Evolutionary conservation across 1,140 invertebrate species (phyloP).

Genomic region (Drosophila suzukii): DNA sequence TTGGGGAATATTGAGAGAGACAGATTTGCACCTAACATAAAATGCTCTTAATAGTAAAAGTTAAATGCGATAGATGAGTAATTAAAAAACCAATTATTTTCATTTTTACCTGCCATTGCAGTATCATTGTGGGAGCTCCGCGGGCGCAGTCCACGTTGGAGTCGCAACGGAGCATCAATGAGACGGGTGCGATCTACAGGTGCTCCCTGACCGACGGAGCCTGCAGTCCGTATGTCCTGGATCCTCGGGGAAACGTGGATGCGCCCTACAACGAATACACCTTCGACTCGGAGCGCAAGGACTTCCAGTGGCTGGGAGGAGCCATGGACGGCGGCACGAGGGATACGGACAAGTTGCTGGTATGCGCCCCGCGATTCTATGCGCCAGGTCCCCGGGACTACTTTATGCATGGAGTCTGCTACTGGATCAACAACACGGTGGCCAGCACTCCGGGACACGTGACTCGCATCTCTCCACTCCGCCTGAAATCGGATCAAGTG

Average conservation of each 20-base stretch:
- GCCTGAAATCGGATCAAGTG: constrained; percentile 54
- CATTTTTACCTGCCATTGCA: constrained; percentile 13
- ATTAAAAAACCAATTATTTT: neutral
- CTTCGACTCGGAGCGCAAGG: constrained; percentile 64
- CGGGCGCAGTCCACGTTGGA: constrained; percentile 80
- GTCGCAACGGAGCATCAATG: constrained; percentile 71
- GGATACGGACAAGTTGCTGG: constrained; percentile 74
- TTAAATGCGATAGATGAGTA: too few relatives aligned
- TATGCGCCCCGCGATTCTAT: constrained; percentile 76
- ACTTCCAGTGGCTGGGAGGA: constrained; percentile 79
- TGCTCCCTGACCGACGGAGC: constrained; percentile 53
- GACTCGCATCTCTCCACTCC: constrained; percentile 71
- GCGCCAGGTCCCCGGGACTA: constrained; percentile 64
- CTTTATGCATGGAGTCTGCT: constrained; percentile 85
- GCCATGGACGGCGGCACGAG: constrained; percentile 77
- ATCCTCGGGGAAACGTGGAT: constrained; percentile 54
- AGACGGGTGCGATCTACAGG: constrained; percentile 80
- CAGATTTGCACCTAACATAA: too few relatives aligned
- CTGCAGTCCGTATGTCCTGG: constrained; percentile 76
- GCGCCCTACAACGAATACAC: constrained; percentile 54
- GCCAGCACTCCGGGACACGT: constrained; percentile 57
- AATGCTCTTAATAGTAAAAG: too few relatives aligned
- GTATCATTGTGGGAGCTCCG: constrained; percentile 80
- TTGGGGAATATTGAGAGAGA: too few relatives aligned
- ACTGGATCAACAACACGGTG: constrained; percentile 77